Evolutionary conservation across 37 sponge, comb jelly and placozoan genomes (phyloP), one percentile per base, ranked within the genome.

Genomic region (Dysidea cf. avara): DNA sequence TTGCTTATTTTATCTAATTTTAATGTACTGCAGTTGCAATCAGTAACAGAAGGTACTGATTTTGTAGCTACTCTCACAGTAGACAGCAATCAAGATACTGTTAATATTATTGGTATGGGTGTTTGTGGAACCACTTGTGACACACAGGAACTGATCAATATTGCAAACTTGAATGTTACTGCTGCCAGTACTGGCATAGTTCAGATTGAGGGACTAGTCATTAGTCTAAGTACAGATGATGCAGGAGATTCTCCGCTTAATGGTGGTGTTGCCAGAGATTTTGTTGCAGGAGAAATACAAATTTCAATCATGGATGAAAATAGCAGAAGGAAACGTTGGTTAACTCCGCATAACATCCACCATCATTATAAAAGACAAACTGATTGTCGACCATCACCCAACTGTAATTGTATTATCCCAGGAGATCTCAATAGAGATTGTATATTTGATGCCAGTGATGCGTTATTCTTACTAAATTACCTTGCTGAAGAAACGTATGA

Each of bases 351-450:
- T n/a, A n/a, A n/a, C n/a, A n/a, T n/a, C 56, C 3, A 25, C 4
- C 56, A 6, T 5, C 24, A 53, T 24, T 1, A 1, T 1, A 40
- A 34, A 7, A 40, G 69, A 22, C 69, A 68, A 53, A 49, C 52
- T 48, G 53, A 7, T 22, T 2, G 21, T 3, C 32, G 53, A 34
- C 52, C 49, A 2, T 32, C 55, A 6, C 16, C 16, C 39, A 24
- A 17, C 31, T n/a, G n/a, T n/a, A n/a, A n/a, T n/a, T n/a, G 76
- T 13, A 17, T 63, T n/a, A n/a, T n/a, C n/a, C n/a, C n/a, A 20
- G 94, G 94, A 40, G 94, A 93, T 53, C 60, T 62, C 0, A 77
- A 93, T 56, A 83, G 86, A 22, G 82, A 93, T 69, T 84, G 89
- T 48, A 60, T 81, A 12, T 81, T 93, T 24, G 64, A 78, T 21